Conservation (phyloP, 2,113 vertebrate species). For the Antechinus flavipes region DNA sequence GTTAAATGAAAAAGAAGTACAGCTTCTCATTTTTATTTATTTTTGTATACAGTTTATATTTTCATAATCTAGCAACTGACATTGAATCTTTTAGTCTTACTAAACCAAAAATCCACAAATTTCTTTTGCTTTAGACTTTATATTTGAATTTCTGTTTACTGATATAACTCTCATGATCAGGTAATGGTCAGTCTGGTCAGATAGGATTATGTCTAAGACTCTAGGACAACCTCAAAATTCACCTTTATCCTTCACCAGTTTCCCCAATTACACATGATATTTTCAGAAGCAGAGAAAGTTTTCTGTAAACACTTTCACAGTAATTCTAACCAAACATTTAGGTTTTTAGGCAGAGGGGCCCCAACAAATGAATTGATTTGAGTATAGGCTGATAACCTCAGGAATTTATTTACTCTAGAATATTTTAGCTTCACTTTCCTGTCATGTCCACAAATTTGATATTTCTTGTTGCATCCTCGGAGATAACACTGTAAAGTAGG, state of each 20-base stretch:
- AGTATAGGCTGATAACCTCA: neutral
- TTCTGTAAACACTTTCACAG: slow-evolving; percentile 11
- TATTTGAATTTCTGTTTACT: neutral
- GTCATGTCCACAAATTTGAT: neutral
- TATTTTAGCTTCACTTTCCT: slow-evolving; percentile 25
- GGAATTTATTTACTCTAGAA: neutral
- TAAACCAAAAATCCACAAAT: neutral
- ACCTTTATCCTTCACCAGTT: neutral
- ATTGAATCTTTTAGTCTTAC: neutral
- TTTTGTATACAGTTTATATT: neutral
- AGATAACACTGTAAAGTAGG: neutral
- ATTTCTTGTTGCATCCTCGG: neutral
- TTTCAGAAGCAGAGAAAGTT: slow-evolving; percentile 22
- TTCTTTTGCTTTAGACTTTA: neutral
- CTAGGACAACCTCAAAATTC: neutral
- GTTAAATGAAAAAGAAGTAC: neutral
- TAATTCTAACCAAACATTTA: neutral
- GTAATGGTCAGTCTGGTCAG: neutral
- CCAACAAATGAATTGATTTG: neutral
- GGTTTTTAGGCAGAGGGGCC: neutral
- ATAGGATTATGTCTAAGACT: neutral
- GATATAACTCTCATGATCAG: neutral
- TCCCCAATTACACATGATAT: neutral
- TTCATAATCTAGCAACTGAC: neutral
- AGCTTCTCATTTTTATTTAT: neutral